phyloP scores from a whole-genome alignment of 2,113 vertebrate genomes.

The Gallinago jamesoni region DNA sequence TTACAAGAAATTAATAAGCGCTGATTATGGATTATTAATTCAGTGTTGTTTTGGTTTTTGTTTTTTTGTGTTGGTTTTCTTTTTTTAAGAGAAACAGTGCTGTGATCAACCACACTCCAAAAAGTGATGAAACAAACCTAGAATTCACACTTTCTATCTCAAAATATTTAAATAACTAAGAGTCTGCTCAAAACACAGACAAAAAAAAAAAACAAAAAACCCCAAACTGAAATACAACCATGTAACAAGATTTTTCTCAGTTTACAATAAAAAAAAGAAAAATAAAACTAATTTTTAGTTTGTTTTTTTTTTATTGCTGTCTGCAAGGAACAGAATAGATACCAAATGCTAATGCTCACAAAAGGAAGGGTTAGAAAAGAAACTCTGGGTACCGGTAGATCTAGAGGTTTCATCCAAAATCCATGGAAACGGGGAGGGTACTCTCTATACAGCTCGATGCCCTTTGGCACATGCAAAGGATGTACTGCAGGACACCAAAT shows the following conservation, averaged over 20 bases:
- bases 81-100: not conserved
- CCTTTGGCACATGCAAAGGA: not conserved
- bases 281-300: too few species aligned
- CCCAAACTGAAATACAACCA: not conserved
- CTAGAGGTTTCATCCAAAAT: not conserved
- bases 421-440: not conserved
- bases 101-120: not conserved
- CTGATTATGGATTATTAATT: not conserved
- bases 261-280: not conserved
- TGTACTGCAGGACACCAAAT: not conserved
- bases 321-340: not conserved
- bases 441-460: not conserved
- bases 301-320: not conserved
- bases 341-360: not conserved
- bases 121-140: not conserved
- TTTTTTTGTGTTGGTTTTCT: not conserved
- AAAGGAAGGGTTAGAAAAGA: not conserved
- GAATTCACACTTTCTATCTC: not conserved
- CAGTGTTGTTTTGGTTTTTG: too few species aligned
- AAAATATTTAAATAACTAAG: not conserved
- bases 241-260: not conserved
- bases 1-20: not conserved
- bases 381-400: not conserved
- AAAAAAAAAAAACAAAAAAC: too few species aligned
- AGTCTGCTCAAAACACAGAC: not conserved